Percentiles rank a stretch among this genome's conserved stretches.
phyloP scores from a whole-genome alignment of 2,797 vertebrate species.

The Takifugu rubripes region DNA sequence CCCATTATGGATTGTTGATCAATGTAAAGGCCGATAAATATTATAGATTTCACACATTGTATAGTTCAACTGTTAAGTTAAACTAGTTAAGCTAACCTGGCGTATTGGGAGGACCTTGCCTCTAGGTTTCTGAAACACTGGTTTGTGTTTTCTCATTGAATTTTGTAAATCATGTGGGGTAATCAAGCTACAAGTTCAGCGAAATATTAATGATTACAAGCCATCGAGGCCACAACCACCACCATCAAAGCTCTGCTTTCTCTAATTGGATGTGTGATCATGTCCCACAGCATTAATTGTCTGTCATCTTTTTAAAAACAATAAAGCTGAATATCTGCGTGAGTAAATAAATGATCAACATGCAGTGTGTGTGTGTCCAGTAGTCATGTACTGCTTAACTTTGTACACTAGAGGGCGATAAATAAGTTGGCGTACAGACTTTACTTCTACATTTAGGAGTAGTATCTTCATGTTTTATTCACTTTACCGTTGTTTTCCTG shows the following conservation, averaged over 20 bases:
- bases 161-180: neutral
- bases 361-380: too few relatives aligned
- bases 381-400: neutral
- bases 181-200: neutral
- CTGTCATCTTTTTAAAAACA: slow-evolving; percentile 27
- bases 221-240: neutral
- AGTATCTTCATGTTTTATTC: neutral
- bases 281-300: slow-evolving; percentile 1
- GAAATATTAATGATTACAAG: neutral
- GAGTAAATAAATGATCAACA: slow-evolving; percentile 1
- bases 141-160: neutral
- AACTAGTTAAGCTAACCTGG: neutral
- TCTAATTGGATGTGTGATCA: slow-evolving; percentile 2
- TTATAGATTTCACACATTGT: too few relatives aligned
- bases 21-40: neutral
- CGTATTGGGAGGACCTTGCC: neutral
- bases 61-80: neutral
- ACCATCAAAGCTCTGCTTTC: neutral
- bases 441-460: neutral
- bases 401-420: slow-evolving; percentile 39
- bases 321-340: slow-evolving; percentile 10
- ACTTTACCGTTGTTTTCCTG: neutral
- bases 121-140: neutral
- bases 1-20: neutral
- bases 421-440: neutral